Conservation (phyloP, 2,113 vertebrate species). For the Onychorhynchus coronatus region DNA sequence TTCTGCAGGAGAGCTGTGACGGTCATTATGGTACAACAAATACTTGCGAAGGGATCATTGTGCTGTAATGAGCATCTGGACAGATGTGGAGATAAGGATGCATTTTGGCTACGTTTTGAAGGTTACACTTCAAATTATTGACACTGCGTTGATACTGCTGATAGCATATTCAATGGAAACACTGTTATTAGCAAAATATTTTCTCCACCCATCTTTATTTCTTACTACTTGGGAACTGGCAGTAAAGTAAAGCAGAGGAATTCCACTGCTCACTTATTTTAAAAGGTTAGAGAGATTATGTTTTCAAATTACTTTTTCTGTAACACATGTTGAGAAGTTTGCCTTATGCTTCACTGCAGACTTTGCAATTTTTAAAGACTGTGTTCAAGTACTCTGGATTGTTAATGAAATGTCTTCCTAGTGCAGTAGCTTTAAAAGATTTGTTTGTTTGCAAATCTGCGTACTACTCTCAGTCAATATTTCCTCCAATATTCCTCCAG, state of each 20-base stretch:
- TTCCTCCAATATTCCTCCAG: not conserved
- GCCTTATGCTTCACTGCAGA: not conserved
- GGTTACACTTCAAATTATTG: not conserved
- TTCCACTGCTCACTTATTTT: not conserved
- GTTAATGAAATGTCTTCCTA: not conserved
- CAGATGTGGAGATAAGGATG: not conserved
- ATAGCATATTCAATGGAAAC: not conserved
- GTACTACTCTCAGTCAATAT: accelerated
- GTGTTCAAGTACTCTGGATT: not conserved
- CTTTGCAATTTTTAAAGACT: not conserved
- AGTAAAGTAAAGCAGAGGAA: not conserved
- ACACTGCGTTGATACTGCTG: not conserved
- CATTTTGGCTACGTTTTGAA: not conserved
- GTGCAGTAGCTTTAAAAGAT: not conserved
- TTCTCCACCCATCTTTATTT: not conserved
- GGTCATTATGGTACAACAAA: not conserved
- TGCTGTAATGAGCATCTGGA: not conserved
- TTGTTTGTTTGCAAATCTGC: not conserved
- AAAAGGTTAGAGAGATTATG: not conserved
- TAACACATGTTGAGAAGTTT: not conserved
- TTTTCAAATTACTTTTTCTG: not conserved
- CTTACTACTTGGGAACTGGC: not conserved
- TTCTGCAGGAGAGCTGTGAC: not conserved
- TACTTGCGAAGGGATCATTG: not conserved
- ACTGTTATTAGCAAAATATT: not conserved